These are phyloP conservation scores for Megaptera novaeangliae DNA, from an alignment of 2,113 vertebrate species.

Conservation along the genomic window DNA sequence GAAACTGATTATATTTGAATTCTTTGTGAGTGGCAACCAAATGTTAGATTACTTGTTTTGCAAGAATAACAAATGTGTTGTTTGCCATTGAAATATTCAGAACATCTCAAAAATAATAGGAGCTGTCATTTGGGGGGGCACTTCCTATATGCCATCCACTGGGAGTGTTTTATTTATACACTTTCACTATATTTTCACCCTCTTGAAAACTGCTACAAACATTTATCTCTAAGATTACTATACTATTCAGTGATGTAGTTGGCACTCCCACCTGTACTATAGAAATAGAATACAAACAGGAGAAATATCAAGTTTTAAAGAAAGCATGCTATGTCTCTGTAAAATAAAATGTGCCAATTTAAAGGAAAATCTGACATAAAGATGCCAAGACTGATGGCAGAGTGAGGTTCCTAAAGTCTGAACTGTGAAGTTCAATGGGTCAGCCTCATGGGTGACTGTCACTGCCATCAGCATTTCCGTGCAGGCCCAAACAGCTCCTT, in stretches of 20 bases:
- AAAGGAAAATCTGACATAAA: neutral
- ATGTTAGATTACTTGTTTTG: neutral
- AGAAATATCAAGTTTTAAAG: neutral
- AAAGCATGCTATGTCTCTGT: neutral
- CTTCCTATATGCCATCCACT: neutral
- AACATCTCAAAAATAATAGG: neutral
- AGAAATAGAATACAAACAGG: neutral
- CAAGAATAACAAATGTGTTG: neutral
- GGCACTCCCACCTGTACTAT: too few relatives aligned
- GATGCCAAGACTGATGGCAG: too few relatives aligned
- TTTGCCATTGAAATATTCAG: neutral
- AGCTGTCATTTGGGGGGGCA: neutral
- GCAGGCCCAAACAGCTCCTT: neutral
- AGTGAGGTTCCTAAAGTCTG: accelerated
- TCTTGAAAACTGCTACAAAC: neutral
- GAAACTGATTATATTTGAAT: neutral
- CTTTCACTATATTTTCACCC: neutral
- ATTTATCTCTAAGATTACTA: neutral
- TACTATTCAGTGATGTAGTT: neutral
- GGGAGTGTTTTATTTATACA: neutral
- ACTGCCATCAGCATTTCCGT: neutral
- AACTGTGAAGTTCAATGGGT: neutral
- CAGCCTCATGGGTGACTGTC: accelerated
- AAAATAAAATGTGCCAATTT: neutral
- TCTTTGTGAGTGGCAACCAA: neutral